phyloP scores from a whole-genome alignment of 2,888 invertebrate genomes.

The Hydrotaea diabolus region DNA sequence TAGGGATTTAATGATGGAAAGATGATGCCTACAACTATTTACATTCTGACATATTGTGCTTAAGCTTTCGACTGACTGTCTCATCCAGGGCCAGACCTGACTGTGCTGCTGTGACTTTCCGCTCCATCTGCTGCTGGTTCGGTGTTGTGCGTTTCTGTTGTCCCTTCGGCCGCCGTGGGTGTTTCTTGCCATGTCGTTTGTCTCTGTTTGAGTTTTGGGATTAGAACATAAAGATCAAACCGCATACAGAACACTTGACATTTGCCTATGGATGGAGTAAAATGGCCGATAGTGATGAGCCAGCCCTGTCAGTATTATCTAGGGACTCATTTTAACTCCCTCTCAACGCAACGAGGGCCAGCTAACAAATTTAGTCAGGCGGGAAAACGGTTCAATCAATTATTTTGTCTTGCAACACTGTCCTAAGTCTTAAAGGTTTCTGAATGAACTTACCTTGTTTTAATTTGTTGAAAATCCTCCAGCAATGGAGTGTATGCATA shows the following conservation, averaged over 20 bases:
- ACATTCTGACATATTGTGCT: constrained; percentile 67
- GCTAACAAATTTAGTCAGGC: background rate
- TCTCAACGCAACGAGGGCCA: background rate
- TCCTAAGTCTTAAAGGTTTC: too few species aligned
- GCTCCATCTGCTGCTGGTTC: too few species aligned
- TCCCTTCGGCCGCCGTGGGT: too few species aligned
- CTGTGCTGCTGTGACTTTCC: too few species aligned
- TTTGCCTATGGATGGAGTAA: constrained; percentile 46
- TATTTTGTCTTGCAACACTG: too few species aligned
- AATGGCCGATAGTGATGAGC: constrained; percentile 38
- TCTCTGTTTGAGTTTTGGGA: constrained; percentile 39
- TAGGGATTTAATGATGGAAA: constrained; percentile 67
- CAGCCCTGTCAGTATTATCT: constrained; percentile 27
- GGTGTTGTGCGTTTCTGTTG: too few species aligned
- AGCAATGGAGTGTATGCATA: too few species aligned
- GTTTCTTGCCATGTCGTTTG: background rate
- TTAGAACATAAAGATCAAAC: constrained; percentile 42
- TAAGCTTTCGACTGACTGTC: constrained; percentile 12
- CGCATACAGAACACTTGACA: constrained; percentile 60
- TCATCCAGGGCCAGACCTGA: background rate
- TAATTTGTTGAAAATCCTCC: too few species aligned
- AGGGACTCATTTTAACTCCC: constrained; percentile 32
- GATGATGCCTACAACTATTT: constrained; percentile 71
- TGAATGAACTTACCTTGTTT: too few species aligned
- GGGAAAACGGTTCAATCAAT: too few species aligned